Evolutionary conservation across 2,797 vertebrate species (phyloP).

Genomic region (Schizothorax lantsangensis): DNA sequence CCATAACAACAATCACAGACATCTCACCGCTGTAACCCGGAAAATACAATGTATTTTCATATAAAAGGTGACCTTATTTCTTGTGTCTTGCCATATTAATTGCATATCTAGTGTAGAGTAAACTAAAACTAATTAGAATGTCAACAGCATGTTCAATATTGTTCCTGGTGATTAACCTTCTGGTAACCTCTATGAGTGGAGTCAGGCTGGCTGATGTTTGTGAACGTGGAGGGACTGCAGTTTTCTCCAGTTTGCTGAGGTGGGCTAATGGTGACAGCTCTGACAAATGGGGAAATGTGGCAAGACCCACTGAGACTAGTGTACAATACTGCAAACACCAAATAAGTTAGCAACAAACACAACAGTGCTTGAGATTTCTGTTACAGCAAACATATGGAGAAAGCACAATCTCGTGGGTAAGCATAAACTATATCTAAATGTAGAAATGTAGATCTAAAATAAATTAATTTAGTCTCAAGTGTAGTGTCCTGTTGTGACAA

Average conservation of each 20-base stretch:
- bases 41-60: neutral
- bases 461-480: slow-evolving; percentile 5
- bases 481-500: neutral
- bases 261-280: slow-evolving; percentile 60
- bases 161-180: slow-evolving; percentile 63
- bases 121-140: slow-evolving; percentile 58
- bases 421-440: slow-evolving; percentile 21
- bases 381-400: slow-evolving; percentile 18
- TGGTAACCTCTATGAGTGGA: slow-evolving; percentile 51
- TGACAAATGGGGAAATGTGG: slow-evolving; percentile 64
- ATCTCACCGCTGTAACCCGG: neutral
- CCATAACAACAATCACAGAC: slow-evolving; percentile 3
- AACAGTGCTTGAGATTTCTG: slow-evolving; percentile 17
- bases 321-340: slow-evolving; percentile 56
- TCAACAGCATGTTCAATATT: slow-evolving; percentile 48
- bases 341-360: slow-evolving; percentile 49
- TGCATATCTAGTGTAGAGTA: slow-evolving; percentile 45
- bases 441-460: neutral
- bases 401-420: slow-evolving; percentile 28
- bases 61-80: slow-evolving; percentile 49
- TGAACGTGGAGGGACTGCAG: slow-evolving; percentile 53
- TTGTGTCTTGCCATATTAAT: slow-evolving; percentile 34
- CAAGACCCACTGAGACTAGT: slow-evolving; percentile 58
- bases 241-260: slow-evolving; percentile 61
- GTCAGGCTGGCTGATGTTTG: slow-evolving; percentile 46